Evolutionary conservation across 2,113 vertebrate species (phyloP).

Genomic region (Crypturellus undulatus): DNA sequence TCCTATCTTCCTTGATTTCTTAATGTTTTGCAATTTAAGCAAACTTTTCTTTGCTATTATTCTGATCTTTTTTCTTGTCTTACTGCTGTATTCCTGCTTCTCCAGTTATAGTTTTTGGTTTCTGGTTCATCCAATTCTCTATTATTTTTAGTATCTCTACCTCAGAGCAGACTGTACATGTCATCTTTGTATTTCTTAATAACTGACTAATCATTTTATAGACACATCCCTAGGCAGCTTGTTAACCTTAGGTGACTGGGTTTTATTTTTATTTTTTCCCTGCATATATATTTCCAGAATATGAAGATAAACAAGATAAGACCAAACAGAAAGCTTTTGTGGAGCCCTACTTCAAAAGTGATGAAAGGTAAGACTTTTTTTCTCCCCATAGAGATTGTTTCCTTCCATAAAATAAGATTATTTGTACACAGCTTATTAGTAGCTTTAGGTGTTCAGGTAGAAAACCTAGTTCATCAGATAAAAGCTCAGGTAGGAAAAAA

Average conservation of each 20-base stretch:
- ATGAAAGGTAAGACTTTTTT: slow-evolving; percentile 73
- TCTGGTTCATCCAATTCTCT: neutral
- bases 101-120: neutral
- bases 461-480: neutral
- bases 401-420: neutral
- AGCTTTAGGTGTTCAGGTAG: neutral
- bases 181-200: neutral
- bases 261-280: neutral
- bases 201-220: neutral
- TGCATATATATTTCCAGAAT: slow-evolving; percentile 62
- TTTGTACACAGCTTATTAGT: neutral
- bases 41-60: neutral
- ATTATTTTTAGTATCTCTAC: neutral
- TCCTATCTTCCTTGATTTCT: neutral
- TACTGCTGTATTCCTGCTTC: neutral
- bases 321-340: slow-evolving; percentile 79
- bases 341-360: slow-evolving; percentile 78
- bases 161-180: neutral
- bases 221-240: neutral
- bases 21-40: neutral
- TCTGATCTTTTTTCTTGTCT: neutral
- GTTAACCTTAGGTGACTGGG: neutral
- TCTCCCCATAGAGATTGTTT: neutral
- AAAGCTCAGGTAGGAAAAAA: neutral
- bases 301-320: slow-evolving; percentile 77